Percentiles rank a stretch among this genome's conserved stretches.
Conservation (phyloP, 2,888 invertebrate species). For the Coenonympha glycerion region DNA sequence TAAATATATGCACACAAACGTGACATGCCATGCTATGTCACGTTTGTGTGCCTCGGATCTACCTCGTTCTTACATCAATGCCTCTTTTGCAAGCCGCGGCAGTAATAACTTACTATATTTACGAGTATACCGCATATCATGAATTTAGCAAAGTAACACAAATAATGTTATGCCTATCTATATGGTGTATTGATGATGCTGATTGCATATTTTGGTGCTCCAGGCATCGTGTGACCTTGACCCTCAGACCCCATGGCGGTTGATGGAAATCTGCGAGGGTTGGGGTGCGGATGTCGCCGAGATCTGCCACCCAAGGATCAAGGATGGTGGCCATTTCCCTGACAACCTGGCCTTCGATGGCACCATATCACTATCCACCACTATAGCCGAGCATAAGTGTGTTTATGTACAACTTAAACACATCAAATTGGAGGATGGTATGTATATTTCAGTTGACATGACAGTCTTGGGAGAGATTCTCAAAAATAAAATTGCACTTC, state of each 20-base stretch:
- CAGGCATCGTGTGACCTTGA: constrained; percentile 49
- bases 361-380: constrained; percentile 40
- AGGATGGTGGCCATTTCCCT: constrained; percentile 42
- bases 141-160: no score
- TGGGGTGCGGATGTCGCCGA: constrained; percentile 56
- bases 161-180: no score
- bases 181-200: no score
- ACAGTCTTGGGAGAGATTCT: no score
- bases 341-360: constrained; percentile 53
- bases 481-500: no score
- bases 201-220: not conserved
- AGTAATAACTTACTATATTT: no score
- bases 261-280: constrained; percentile 65
- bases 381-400: constrained; percentile 46
- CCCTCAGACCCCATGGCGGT: constrained; percentile 45
- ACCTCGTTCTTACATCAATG: no score
- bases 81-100: no score
- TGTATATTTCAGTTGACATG: constrained; percentile 22
- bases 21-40: no score
- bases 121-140: no score
- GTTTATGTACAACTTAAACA: constrained; percentile 52
- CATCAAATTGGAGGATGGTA: constrained; percentile 56
- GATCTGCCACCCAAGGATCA: constrained; percentile 50
- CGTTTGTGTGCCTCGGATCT: no score
- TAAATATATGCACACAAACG: no score